Base-by-base conservation (phyloP, 2,888 invertebrate genomes). In the Crocallis elinguaria region DNA sequence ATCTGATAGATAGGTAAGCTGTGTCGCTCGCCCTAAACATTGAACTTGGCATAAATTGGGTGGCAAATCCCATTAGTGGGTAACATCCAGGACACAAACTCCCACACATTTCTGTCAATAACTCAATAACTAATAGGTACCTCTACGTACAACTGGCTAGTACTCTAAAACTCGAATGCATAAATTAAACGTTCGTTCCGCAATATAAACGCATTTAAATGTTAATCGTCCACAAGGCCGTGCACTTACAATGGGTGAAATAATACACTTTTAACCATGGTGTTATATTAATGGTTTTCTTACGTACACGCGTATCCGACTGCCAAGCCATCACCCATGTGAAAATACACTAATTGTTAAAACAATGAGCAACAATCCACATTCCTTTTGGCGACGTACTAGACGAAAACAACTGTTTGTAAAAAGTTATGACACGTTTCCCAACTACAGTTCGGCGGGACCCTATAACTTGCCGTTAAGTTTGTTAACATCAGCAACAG, bases 321-420 rank as follows among this genome's bases (percentile, higher is more conserved):
- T 90, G 91, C 91, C 91, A 91, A 90, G 91, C 91, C 91, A 91
- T 91, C 84, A 90, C 90, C 90, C 90, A 91, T 90, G 86, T 84
- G 89, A 85, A 84, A 79, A 78, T 82, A 75, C 77, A 88, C 89
- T 86, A 84, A 79, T 84, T 85, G 38, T 78, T 74, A 76, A 75
- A 81, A 81, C 77, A 87, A 83, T 79, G 69, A 73, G 74, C 82
- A 81, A 84, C 83, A 82, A 84, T 87, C 82, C 84, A 82, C 79
- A 85, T 88, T 86, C 84, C 86, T 84, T 80, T 71, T 67, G 75
- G 71, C 77, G 80, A 83, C 77, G 79, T 83, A 85, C 81, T 56
- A 79, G 75, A 81, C 77, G 78, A 79, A 79, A 84, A 86, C 84
- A 87, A 84, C 83, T 82, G 78, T 83, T 76, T 74, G 72, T 73